These are phyloP conservation scores for Parasteatoda lunata DNA, from an alignment of 2,888 invertebrate species.

Conservation along the genomic window DNA sequence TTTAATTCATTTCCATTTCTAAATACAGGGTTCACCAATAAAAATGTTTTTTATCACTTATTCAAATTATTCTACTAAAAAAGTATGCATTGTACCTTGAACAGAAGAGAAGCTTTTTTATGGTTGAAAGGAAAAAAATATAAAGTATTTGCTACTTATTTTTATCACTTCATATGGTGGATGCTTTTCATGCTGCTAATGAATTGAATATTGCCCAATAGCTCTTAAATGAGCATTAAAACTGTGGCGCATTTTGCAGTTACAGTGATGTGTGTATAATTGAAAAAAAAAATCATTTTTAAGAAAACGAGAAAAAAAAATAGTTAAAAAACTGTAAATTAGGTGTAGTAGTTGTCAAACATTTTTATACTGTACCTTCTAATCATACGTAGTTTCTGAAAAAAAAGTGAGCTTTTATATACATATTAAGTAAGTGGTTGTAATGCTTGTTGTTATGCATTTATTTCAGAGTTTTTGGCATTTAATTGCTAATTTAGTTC, in stretches of 20 bases:
- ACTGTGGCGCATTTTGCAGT: slow-evolving; percentile 4
- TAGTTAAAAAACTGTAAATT: not conserved
- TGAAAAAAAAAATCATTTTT: slow-evolving; percentile 19
- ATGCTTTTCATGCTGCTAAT: not conserved
- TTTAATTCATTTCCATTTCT: no score
- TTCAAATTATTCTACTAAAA: no score
- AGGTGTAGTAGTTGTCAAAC: slow-evolving; percentile 3
- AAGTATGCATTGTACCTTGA: not conserved
- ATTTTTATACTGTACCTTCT: slow-evolving; percentile 50
- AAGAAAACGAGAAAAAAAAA: slow-evolving; percentile 20
- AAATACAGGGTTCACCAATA: no score
- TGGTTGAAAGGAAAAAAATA: not conserved
- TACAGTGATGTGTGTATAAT: slow-evolving; percentile 35
- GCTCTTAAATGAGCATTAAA: not conserved
- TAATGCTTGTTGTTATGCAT: slow-evolving; percentile 31
- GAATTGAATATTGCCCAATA: not conserved
- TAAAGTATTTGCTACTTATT: slow-evolving; percentile 13
- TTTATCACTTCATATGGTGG: slow-evolving; percentile 22
- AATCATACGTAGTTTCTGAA: slow-evolving; percentile 52
- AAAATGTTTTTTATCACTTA: no score
- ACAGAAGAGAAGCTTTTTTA: not conserved
- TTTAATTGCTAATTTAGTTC: no score
- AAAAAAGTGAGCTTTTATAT: slow-evolving; percentile 50
- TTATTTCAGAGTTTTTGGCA: slow-evolving; percentile 1
- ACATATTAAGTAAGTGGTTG: slow-evolving; percentile 38